Evolutionary conservation across 2,888 invertebrate genomes (phyloP).

Genomic region (Biston stratarius): DNA sequence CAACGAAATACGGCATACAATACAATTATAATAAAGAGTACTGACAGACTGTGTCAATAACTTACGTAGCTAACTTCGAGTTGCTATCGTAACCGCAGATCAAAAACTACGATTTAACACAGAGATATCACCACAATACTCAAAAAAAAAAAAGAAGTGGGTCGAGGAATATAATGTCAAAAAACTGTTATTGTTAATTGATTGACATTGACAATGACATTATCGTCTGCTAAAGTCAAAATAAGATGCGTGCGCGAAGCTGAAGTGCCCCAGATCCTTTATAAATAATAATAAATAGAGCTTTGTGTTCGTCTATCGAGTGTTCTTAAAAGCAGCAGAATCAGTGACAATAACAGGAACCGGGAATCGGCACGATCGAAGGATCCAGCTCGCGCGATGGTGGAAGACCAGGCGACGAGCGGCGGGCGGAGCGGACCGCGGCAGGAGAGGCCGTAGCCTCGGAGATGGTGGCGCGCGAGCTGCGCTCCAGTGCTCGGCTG

Average conservation of each 20-base stretch:
- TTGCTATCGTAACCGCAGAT: too few species aligned
- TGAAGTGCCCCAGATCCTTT: constrained; percentile 1
- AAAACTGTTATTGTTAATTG: too few species aligned
- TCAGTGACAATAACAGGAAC: background rate
- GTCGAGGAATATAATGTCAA: too few species aligned
- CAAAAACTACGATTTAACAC: too few species aligned
- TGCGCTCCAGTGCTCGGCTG: constrained; percentile 68
- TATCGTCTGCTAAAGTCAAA: background rate
- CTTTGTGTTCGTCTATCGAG: background rate
- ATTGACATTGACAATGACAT: too few species aligned
- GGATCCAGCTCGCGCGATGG: constrained; percentile 15
- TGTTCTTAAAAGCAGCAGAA: background rate
- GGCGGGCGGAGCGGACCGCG: constrained; percentile 14
- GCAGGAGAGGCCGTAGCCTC: constrained; percentile 19
- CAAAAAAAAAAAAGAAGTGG: too few species aligned
- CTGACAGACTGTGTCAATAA: too few species aligned
- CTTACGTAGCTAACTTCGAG: too few species aligned
- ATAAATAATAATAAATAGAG: constrained; percentile 13
- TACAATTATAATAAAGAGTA: too few species aligned
- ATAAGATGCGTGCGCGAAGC: background rate
- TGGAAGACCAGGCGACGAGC: constrained; percentile 5
- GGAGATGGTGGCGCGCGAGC: constrained; percentile 41
- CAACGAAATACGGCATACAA: too few species aligned
- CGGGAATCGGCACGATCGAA: constrained; percentile 16
- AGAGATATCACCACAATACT: too few species aligned